These are phyloP conservation scores for Mythimna pallens DNA, from an alignment of 2,888 invertebrate species.

Conservation along the genomic window DNA sequence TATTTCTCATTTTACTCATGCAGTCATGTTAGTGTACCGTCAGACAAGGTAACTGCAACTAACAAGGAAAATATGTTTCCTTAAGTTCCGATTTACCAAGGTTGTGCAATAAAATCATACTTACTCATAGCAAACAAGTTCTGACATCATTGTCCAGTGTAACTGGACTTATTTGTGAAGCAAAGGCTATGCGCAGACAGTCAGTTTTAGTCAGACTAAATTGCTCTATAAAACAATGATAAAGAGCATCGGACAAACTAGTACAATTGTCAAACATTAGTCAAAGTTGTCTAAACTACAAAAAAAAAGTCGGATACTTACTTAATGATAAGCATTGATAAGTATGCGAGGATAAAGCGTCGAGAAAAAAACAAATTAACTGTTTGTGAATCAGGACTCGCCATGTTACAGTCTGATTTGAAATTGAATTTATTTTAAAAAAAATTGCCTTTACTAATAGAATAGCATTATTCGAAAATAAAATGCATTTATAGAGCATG, in stretches of 20 bases:
- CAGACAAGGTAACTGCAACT: background rate
- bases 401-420: too few relatives aligned
- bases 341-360: too few relatives aligned
- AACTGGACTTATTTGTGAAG: constrained; percentile 6
- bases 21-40: constrained; percentile 9
- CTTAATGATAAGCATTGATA: too few relatives aligned
- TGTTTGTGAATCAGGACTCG: constrained; percentile 5
- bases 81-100: constrained; percentile 21
- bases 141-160: constrained; percentile 26
- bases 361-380: background rate
- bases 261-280: background rate
- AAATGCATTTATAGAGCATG: background rate
- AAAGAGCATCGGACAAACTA: background rate
- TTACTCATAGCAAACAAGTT: background rate
- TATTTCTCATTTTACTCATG: background rate
- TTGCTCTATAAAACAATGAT: background rate
- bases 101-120: constrained; percentile 37
- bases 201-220: background rate
- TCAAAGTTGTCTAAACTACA: too few relatives aligned
- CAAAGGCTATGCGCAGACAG: background rate
- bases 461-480: constrained; percentile 8
- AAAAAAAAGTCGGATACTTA: background rate
- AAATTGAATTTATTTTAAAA: background rate
- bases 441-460: constrained; percentile 5
- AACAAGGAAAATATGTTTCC: constrained; percentile 25